Percentiles rank a stretch among this genome's conserved stretches.
Evolutionary conservation across 2,888 invertebrate genomes (phyloP).

Genomic region (Epirrhoe alternata): DNA sequence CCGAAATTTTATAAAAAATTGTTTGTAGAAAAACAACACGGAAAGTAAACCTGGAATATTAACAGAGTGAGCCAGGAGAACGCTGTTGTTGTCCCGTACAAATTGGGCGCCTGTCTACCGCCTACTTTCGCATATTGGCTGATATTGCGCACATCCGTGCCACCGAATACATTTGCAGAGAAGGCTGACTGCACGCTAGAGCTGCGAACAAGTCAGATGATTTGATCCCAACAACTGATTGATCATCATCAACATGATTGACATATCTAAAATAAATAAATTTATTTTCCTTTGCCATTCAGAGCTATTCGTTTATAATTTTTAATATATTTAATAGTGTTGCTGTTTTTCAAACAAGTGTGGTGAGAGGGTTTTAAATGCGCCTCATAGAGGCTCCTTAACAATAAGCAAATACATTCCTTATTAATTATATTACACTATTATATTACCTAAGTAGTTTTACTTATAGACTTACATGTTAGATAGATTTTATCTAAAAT

Average conservation of each 20-base stretch:
- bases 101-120: conserved; percentile 68
- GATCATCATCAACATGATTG: background rate
- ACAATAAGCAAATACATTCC: too few relatives aligned
- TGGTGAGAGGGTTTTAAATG: too few relatives aligned
- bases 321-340: too few relatives aligned
- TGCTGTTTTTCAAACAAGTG: too few relatives aligned
- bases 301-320: too few relatives aligned
- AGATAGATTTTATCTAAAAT: too few relatives aligned
- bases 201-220: background rate
- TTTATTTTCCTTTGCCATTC: too few relatives aligned
- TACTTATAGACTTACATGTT: too few relatives aligned
- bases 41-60: conserved; percentile 39
- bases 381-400: too few relatives aligned
- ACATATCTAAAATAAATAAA: background rate
- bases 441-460: too few relatives aligned
- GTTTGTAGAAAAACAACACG: background rate
- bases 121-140: conserved; percentile 67
- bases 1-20: background rate
- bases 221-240: background rate
- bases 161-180: conserved; percentile 37
- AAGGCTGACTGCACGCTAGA: conserved; percentile 32
- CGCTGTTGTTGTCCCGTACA: conserved; percentile 59
- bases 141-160: conserved; percentile 57
- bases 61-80: conserved; percentile 48
- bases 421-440: too few relatives aligned